A percentile compares a stretch with the other conserved stretches of the same genome.
phyloP scores from a whole-genome alignment of 2,113 vertebrate species.

The Crotalus horridus region DNA sequence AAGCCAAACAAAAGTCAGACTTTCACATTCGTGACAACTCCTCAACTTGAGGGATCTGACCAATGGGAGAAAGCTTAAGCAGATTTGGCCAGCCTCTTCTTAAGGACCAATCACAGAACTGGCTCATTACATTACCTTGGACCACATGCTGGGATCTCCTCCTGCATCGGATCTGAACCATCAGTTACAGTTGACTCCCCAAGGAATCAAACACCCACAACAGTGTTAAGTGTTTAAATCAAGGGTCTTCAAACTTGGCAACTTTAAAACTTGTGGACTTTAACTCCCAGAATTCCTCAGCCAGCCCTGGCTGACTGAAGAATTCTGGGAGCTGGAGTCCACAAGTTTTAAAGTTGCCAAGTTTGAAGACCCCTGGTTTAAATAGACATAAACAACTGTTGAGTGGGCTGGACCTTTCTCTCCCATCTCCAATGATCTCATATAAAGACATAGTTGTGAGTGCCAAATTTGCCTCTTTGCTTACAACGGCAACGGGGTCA shows the following conservation, averaged over 20 bases:
- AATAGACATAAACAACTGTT: not conserved
- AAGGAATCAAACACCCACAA: not conserved
- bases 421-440: not conserved
- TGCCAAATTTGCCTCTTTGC: constrained; percentile 34
- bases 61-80: not conserved
- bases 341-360: no score
- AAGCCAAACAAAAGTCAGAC: not conserved
- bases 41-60: not conserved
- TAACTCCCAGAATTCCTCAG: no score
- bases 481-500: constrained; percentile 90
- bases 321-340: no score
- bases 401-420: not conserved
- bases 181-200: not conserved
- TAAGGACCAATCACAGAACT: not conserved
- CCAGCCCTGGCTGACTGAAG: no score
- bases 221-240: not conserved
- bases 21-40: not conserved
- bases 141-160: not conserved
- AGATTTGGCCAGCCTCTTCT: no score
- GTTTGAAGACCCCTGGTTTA: no score
- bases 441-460: not conserved
- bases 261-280: no score
- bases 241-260: no score
- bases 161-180: not conserved
- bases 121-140: not conserved